Conservation (phyloP, 2,888 invertebrate species). For the Synergus itoensis region DNA sequence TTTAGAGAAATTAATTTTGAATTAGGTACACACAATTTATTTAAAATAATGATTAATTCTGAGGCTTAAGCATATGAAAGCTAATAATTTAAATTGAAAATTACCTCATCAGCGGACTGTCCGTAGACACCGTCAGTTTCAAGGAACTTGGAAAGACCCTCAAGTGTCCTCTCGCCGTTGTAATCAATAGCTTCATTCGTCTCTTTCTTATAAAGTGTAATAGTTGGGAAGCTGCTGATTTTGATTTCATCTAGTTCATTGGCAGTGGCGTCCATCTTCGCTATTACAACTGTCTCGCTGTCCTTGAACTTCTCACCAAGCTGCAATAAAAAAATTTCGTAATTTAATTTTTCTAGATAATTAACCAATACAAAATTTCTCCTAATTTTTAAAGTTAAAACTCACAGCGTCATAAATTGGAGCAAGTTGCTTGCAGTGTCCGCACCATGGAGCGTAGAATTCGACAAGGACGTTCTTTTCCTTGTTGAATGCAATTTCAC, state of each 20-base stretch:
- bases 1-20: constrained; percentile 20
- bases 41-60: too few relatives aligned
- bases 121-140: constrained; percentile 93
- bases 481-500: constrained; percentile 92
- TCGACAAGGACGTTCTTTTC: constrained; percentile 97
- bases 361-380: constrained; percentile 4
- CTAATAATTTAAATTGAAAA: not conserved
- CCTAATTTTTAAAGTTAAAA: constrained; percentile 37
- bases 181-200: constrained; percentile 95
- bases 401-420: constrained; percentile 92
- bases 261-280: constrained; percentile 99
- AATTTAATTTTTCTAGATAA: constrained; percentile 27
- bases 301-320: constrained; percentile 96
- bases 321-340: constrained; percentile 77
- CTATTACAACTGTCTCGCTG: constrained; percentile 90
- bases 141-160: constrained; percentile 95
- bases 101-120: constrained; percentile 83
- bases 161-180: constrained; percentile 96
- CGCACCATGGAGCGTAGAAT: constrained; percentile 99
- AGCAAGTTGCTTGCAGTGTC: constrained; percentile 98
- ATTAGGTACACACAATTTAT: not conserved
- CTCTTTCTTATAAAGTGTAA: constrained; percentile 95
- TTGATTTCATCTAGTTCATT: constrained; percentile 98
- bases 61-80: not conserved
- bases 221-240: constrained; percentile 96